Evolutionary conservation across 2,797 vertebrate genomes (phyloP), one percentile per base, ranked within the genome.

Genomic region (Trachops cirrhosus): DNA sequence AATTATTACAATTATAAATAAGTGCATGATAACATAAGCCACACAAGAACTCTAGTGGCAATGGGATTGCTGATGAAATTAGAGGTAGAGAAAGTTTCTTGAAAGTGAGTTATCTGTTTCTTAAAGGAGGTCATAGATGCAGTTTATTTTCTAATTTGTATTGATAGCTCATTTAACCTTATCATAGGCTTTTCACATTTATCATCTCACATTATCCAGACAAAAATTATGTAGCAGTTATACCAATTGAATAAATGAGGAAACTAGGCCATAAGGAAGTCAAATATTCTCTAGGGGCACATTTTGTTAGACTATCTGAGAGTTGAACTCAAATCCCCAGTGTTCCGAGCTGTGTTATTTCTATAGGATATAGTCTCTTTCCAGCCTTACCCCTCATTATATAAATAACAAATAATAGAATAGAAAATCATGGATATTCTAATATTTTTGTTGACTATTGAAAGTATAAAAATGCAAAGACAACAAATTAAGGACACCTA

Each of bases 1-100:
- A 93, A 77, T 89, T 71, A 82, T 91, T 78, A 54, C 8, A 79
- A n/a, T 62, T 94, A 52, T n/a, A 68, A 93, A 48, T 67, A 92
- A 96, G 37, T 26, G 11, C 21, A 16, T 46, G 15, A 71, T 90
- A 54, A 83, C 26, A 92, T 77, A 68, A 84, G 82, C 50, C 22
- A 44, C 8, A 18, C 15, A 82, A 9, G 71, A 93, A 37, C 26
- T 86, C 46, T 48, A 57, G 32, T 34, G 46, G 44, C 59, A 77
- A 74, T 10, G 29, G 57, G 34, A 75, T 50, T 88, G 59, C 64
- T 62, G 48, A 77, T 52, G 41, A 73, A 57, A 2, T 22, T 91
- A 19, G 24, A 88, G 29, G 79, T 57, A 71, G 44, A 79, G 48
- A 93, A 68, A 26, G 6, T 54, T 94, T 87, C 75, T 52, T 62